Evolutionary conservation across 2,797 vertebrate genomes (phyloP), one percentile per base, ranked within the genome.

Genomic region (Mallotus villosus): DNA sequence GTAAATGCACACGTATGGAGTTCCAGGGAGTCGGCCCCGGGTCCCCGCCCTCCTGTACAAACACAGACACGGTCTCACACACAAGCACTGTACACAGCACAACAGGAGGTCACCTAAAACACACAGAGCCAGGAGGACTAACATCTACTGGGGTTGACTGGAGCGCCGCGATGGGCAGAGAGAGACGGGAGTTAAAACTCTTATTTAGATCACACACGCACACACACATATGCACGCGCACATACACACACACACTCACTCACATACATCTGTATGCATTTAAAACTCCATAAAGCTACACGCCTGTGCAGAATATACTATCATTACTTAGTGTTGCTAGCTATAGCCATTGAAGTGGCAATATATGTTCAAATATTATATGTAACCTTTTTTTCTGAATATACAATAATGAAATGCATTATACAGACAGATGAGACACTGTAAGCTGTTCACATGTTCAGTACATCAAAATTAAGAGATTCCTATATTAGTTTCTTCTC

Each of bases 31-130:
- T 91, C 94, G 91, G 94, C 91, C 90, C 72, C 64, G 12, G 92
- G 89, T 46, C 93, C 88, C 90, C 89, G 89, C 91, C 90, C 94
- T 93, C 95, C 94, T 95, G 85, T 91, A 92, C 89, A 85, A 89
- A 92, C 93, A 94, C 93, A 94, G 92, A 96, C 85, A 96, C 94
- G 95, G 93, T 96, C 95, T 94, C 96, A 96, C 95, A 90, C 89
- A 92, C 94, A 94, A 97, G 95, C 95, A 97, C 96, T 96, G 96
- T 95, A 95, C 95, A 97, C 95, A 93, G 94, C 95, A 98, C 96
- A 93, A 96, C 93, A 90, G 89, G 92, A 70, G 57, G 94, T 95
- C 93, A 95, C 92, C 94, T 95, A 93, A 92, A 95, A 96, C 93
- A 95, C 93, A 94, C 19, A 24, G 92, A 88, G 85, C 92, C 93